A percentile compares a stretch with the other conserved stretches of the same genome.
Conservation (phyloP, 2,888 invertebrate species). For the Ectemnius continuus region DNA sequence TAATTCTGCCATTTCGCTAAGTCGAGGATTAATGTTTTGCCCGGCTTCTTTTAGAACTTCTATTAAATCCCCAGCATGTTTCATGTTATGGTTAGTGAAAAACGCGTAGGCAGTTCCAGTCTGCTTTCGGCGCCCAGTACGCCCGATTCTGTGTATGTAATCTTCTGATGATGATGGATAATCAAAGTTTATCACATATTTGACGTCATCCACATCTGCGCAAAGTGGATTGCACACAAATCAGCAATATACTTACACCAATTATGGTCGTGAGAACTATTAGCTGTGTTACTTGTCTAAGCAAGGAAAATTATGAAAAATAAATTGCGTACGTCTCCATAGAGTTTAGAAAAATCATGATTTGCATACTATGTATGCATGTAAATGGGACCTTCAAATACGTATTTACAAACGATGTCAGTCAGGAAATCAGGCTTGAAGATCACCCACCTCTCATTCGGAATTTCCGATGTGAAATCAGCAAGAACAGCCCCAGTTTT, state of each 20-base stretch:
- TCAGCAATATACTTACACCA: background rate
- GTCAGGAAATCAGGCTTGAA: conserved; percentile 56
- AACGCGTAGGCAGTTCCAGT: conserved; percentile 97
- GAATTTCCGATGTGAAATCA: conserved; percentile 68
- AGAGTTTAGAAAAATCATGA: conserved; percentile 22
- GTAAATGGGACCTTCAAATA: conserved; percentile 16
- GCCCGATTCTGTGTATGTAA: conserved; percentile 96
- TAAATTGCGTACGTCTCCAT: background rate
- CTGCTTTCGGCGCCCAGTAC: conserved; percentile 92
- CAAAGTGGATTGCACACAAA: conserved; percentile 57
- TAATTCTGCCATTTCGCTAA: conserved; percentile 85
- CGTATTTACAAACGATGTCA: conserved; percentile 46
- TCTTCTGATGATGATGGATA: conserved; percentile 97
- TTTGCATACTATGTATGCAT: background rate
- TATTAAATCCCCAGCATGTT: conserved; percentile 92
- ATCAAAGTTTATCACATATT: conserved; percentile 97
- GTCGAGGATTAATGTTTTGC: conserved; percentile 90
- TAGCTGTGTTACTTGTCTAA: conserved; percentile 5
- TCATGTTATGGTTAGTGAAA: conserved; percentile 92
- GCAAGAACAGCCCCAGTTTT: conserved; percentile 65
- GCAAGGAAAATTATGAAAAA: background rate
- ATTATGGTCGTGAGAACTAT: background rate
- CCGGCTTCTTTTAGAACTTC: conserved; percentile 94
- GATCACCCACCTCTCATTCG: conserved; percentile 71
- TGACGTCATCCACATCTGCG: conserved; percentile 96